Percentiles rank a stretch among this genome's conserved stretches.
Conservation (phyloP, 2,797 vertebrate species). For the Champsocephalus gunnari region DNA sequence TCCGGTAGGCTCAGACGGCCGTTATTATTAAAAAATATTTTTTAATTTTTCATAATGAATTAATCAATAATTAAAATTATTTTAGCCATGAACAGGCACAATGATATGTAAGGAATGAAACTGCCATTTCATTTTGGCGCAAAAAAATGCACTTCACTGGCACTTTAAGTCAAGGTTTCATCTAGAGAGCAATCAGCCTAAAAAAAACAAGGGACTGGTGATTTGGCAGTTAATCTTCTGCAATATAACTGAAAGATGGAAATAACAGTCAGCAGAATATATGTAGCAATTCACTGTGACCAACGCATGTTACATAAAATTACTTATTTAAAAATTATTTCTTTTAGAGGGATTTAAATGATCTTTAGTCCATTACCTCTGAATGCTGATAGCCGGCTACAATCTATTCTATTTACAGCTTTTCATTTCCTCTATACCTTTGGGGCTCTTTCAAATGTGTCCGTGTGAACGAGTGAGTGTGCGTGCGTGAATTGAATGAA, state of each 20-base stretch:
- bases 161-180: too few species aligned
- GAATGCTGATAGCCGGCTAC: background rate
- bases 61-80: too few species aligned
- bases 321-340: background rate
- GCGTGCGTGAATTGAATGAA: constrained; percentile 7
- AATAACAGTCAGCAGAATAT: background rate
- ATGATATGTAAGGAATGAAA: too few species aligned
- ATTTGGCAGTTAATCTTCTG: too few species aligned
- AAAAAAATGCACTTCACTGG: too few species aligned
- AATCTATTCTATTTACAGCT: background rate
- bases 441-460: background rate
- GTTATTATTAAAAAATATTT: too few species aligned
- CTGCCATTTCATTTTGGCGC: too few species aligned
- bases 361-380: background rate
- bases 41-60: too few species aligned
- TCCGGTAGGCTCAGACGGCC: too few species aligned
- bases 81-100: too few species aligned
- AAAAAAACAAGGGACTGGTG: too few species aligned
- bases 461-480: background rate
- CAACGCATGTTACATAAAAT: background rate
- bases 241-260: background rate
- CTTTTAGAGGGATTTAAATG: background rate
- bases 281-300: background rate
- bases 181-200: too few species aligned
- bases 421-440: background rate